Conservation (phyloP, 2,113 vertebrate genomes). For the Phoenicopterus ruber region DNA sequence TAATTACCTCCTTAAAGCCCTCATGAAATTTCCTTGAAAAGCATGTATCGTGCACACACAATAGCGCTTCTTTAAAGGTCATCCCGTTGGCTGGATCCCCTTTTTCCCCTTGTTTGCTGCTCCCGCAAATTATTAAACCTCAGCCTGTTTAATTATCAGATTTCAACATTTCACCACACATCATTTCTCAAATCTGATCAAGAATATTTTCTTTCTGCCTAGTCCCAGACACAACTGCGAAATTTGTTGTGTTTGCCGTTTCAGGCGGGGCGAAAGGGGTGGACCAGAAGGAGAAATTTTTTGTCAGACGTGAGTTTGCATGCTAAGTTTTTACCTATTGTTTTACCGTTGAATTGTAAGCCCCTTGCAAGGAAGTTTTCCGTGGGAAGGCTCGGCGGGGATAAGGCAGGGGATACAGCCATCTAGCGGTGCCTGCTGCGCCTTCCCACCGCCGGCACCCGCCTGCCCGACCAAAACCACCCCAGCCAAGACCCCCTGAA, state of each 20-base stretch:
- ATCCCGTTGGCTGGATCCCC: background rate
- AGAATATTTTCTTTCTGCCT: background rate
- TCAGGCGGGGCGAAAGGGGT: background rate
- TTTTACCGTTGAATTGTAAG: background rate
- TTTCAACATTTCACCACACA: background rate
- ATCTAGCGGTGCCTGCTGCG: background rate
- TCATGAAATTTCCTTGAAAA: background rate
- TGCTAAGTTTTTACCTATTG: background rate
- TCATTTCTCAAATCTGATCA: background rate
- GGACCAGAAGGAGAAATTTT: background rate
- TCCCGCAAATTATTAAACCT: background rate
- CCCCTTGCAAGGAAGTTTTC: background rate
- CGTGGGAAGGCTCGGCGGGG: background rate
- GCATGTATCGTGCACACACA: rapidly evolving
- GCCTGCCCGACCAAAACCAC: too few relatives aligned
- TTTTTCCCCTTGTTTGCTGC: background rate
- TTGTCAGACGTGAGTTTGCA: background rate
- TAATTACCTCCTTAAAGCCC: background rate
- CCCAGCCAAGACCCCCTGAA: background rate
- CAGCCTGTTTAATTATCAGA: background rate
- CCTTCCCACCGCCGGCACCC: background rate
- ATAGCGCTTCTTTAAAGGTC: background rate
- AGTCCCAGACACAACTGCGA: background rate
- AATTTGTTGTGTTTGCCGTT: background rate
- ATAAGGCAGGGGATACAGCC: background rate